These are phyloP conservation scores for Erebia epiphron DNA, from an alignment of 2,888 invertebrate species.

Conservation along the genomic window DNA sequence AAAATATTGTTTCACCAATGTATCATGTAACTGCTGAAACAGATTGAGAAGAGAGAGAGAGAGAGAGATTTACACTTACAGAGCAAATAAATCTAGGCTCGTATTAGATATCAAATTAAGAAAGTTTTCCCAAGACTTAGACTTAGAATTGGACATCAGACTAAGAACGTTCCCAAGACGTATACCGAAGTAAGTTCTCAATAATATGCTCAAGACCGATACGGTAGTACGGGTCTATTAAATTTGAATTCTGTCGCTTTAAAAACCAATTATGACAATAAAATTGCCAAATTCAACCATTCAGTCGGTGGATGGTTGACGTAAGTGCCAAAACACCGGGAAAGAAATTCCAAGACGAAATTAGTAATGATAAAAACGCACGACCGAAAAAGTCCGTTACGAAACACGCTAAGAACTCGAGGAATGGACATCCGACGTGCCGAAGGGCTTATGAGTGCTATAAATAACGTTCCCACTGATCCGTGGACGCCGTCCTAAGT, in stretches of 20 bases:
- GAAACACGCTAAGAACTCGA: slow-evolving; percentile 38
- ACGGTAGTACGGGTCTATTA: no score
- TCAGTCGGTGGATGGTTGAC: neutral
- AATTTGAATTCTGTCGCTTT: neutral
- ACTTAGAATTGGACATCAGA: no score
- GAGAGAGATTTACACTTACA: no score
- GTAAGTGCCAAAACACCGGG: slow-evolving; percentile 1
- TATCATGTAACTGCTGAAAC: slow-evolving; percentile 2
- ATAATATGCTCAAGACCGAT: no score
- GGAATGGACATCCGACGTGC: slow-evolving; percentile 40
- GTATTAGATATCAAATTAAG: no score
- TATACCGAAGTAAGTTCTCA: no score
- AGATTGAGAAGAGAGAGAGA: no score
- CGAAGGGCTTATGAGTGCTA: slow-evolving; percentile 41
- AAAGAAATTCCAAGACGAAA: neutral
- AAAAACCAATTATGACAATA: neutral
- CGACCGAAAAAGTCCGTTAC: slow-evolving; percentile 31
- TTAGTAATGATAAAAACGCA: slow-evolving; percentile 19
- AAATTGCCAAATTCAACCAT: neutral
- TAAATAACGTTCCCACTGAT: slow-evolving; percentile 41
- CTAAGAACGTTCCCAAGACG: no score
- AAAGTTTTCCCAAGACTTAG: no score
- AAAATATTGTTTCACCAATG: neutral
- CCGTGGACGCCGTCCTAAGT: slow-evolving; percentile 35
- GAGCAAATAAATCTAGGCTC: no score